A percentile compares a stretch with the other conserved stretches of the same genome.
phyloP scores from a whole-genome alignment of 1,140 invertebrate species.

The Anoplolepis gracilipes region DNA sequence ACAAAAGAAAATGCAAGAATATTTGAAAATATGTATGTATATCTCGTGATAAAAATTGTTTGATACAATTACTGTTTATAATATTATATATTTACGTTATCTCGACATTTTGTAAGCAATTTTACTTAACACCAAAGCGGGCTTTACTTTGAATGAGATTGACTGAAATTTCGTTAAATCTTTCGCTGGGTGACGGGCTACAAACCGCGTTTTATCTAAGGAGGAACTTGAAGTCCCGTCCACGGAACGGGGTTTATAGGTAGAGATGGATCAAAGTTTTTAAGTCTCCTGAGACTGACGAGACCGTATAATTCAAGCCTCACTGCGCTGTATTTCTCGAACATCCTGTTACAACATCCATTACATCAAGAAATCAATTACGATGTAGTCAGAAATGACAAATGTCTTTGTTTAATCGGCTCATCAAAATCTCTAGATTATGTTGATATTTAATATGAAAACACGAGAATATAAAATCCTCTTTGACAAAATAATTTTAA shows the following conservation, averaged over 20 bases:
- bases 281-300: constrained; percentile 76
- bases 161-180: constrained; percentile 57
- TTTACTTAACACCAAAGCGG: constrained; percentile 44
- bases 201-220: constrained; percentile 58
- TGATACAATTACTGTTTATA: not conserved
- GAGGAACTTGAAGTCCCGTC: constrained; percentile 60
- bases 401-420: constrained; percentile 12
- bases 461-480: not conserved
- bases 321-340: constrained; percentile 51
- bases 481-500: not conserved
- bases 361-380: constrained; percentile 48
- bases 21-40: not conserved
- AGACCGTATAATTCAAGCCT: constrained; percentile 74
- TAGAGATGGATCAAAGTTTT: constrained; percentile 78
- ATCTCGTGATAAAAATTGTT: not conserved
- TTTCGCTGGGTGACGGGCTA: constrained; percentile 59
- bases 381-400: constrained; percentile 27
- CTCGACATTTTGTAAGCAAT: constrained; percentile 44
- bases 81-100: constrained; percentile 5
- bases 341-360: constrained; percentile 62
- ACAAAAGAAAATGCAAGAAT: not conserved
- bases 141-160: constrained; percentile 51
- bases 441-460: not conserved
- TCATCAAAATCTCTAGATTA: constrained; percentile 30
- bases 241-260: constrained; percentile 62